Percentiles rank a stretch among this genome's conserved stretches.
These are phyloP conservation scores for Uropetala carovei DNA, from an alignment of 2,888 invertebrate genomes.

Conservation along the genomic window DNA sequence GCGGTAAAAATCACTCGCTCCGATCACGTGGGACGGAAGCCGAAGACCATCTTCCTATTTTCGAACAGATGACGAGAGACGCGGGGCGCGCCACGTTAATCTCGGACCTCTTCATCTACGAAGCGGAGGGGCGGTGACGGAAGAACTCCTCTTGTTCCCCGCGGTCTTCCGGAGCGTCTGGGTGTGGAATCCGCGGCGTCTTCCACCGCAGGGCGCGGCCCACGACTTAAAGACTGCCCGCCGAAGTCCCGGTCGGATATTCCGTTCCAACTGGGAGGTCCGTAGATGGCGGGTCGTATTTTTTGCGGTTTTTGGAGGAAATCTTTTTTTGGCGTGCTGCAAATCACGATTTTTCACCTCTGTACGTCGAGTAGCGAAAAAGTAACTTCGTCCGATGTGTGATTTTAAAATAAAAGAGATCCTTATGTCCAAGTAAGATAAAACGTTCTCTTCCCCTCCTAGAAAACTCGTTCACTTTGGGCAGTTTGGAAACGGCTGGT, in stretches of 20 bases:
- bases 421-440: neutral
- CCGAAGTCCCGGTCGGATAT: slow-evolving; percentile 5
- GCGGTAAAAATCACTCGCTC: neutral
- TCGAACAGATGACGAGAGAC: neutral
- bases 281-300: too few relatives aligned
- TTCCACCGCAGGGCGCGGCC: neutral
- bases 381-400: too few relatives aligned
- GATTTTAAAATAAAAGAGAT: neutral
- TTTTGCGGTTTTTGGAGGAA: too few relatives aligned
- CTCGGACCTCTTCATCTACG: neutral
- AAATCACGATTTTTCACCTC: too few relatives aligned
- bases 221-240: neutral
- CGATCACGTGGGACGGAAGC: neutral
- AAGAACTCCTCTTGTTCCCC: neutral
- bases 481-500: neutral
- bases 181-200: neutral
- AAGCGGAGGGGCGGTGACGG: neutral
- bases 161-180: neutral
- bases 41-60: neutral
- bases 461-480: neutral
- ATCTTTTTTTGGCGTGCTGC: too few relatives aligned
- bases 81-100: neutral
- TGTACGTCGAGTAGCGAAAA: too few relatives aligned
- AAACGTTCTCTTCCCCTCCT: neutral
- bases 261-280: neutral